phyloP scores from a whole-genome alignment of 2,797 vertebrate species.

The Pseudochaenichthys georgianus region DNA sequence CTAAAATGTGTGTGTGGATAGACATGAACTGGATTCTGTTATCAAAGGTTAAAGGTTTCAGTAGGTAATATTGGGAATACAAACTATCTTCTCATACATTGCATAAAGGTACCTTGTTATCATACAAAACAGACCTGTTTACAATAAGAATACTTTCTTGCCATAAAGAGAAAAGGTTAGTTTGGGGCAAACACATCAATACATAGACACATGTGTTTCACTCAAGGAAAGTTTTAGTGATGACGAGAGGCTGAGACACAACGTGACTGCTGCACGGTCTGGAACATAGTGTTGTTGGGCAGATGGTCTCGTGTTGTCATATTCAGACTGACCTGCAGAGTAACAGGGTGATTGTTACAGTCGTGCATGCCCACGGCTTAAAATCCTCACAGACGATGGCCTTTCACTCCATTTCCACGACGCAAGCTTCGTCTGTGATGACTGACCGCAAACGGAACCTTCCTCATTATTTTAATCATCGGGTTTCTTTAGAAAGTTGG shows the following conservation, averaged over 20 bases:
- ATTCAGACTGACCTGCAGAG: constrained; percentile 57
- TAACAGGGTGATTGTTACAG: constrained; percentile 49
- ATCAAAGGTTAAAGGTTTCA: neutral
- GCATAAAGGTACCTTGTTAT: neutral
- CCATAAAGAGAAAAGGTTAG: neutral
- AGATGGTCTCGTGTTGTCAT: constrained; percentile 52
- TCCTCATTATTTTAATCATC: neutral
- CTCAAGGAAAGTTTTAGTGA: constrained; percentile 7
- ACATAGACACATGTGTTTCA: neutral
- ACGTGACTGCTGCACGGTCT: constrained; percentile 47
- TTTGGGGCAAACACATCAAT: neutral
- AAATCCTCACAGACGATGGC: constrained; percentile 7
- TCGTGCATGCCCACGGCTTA: constrained; percentile 28
- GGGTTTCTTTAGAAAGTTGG: neutral
- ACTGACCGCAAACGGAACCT: neutral
- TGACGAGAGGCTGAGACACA: neutral
- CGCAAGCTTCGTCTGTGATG: neutral
- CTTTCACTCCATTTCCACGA: constrained; percentile 42
- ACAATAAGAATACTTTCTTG: neutral
- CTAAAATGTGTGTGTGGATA: too few relatives aligned
- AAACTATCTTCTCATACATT: neutral
- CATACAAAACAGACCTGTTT: neutral
- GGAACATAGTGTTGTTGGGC: constrained; percentile 42
- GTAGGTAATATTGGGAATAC: neutral
- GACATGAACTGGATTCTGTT: too few relatives aligned